These are phyloP conservation scores for Holcopasites calliopsidis DNA, from an alignment of 1,140 invertebrate species.

Conservation along the genomic window DNA sequence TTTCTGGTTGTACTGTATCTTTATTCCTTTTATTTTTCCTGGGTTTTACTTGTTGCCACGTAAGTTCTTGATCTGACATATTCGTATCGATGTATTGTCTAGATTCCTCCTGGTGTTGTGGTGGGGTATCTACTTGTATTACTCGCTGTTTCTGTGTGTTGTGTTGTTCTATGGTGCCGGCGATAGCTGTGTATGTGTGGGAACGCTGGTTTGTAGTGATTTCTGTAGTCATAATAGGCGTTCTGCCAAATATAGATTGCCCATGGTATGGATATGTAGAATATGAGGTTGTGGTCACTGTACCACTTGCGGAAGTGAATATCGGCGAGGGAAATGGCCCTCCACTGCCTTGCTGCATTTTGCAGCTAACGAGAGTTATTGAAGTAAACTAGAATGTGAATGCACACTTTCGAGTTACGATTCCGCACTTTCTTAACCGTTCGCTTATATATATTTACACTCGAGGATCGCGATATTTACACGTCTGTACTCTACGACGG, in stretches of 20 bases:
- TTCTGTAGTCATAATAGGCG: not conserved
- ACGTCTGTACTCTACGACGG: not conserved
- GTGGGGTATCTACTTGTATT: not conserved
- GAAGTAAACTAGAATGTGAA: not conserved
- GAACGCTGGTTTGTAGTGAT: not conserved
- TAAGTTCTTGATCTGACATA: not conserved
- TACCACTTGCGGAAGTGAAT: not conserved
- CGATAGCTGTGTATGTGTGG: not conserved
- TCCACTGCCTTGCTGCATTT: constrained; percentile 1
- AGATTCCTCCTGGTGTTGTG: not conserved
- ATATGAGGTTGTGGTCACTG: not conserved
- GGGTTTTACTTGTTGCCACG: not conserved
- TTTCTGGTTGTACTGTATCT: not conserved
- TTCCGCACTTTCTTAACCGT: not conserved
- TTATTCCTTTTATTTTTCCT: not conserved
- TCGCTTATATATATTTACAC: not conserved
- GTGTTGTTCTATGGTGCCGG: not conserved
- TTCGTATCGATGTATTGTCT: not conserved
- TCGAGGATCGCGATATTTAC: not conserved
- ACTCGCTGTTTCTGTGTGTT: not conserved
- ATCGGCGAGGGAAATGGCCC: not conserved
- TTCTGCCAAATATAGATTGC: not conserved
- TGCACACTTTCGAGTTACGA: not conserved
- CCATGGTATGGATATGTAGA: not conserved
- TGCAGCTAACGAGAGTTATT: not conserved